Conservation (phyloP, 1,140 invertebrate genomes). For the Oryzaephilus surinamensis region DNA sequence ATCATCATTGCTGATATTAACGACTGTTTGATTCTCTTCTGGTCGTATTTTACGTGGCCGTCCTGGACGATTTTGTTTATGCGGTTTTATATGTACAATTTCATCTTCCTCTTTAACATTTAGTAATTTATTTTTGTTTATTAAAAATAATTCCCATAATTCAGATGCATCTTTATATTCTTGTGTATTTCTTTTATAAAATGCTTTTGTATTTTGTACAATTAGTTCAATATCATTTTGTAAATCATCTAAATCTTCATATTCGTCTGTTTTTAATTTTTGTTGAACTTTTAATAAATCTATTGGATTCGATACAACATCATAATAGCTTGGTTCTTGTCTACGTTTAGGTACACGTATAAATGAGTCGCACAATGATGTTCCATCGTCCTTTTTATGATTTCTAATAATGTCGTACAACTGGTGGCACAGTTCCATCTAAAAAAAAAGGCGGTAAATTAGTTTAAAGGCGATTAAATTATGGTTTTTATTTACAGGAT, state of each 20-base stretch:
- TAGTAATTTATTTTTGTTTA: slow-evolving; percentile 40
- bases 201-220: slow-evolving; percentile 83
- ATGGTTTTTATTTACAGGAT: slow-evolving; percentile 27
- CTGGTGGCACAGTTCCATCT: slow-evolving; percentile 82
- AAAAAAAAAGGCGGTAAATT: slow-evolving; percentile 21
- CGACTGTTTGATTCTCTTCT: slow-evolving; percentile 5
- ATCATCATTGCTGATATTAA: slow-evolving; percentile 34
- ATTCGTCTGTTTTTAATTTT: slow-evolving; percentile 91
- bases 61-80: slow-evolving; percentile 44
- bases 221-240: slow-evolving; percentile 77
- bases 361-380: slow-evolving; percentile 84
- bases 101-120: slow-evolving; percentile 40
- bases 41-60: slow-evolving; percentile 33
- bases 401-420: slow-evolving; percentile 85
- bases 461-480: neutral
- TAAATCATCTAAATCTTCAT: slow-evolving; percentile 81
- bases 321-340: slow-evolving; percentile 82
- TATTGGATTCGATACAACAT: slow-evolving; percentile 86
- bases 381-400: slow-evolving; percentile 86
- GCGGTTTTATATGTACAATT: slow-evolving; percentile 45
- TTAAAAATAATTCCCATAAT: slow-evolving; percentile 74
- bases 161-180: slow-evolving; percentile 88
- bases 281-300: slow-evolving; percentile 91
- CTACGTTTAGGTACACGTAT: slow-evolving; percentile 86
- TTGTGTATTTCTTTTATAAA: slow-evolving; percentile 77